phyloP scores from a whole-genome alignment of 2,113 vertebrate genomes.

The Tetrax tetrax region DNA sequence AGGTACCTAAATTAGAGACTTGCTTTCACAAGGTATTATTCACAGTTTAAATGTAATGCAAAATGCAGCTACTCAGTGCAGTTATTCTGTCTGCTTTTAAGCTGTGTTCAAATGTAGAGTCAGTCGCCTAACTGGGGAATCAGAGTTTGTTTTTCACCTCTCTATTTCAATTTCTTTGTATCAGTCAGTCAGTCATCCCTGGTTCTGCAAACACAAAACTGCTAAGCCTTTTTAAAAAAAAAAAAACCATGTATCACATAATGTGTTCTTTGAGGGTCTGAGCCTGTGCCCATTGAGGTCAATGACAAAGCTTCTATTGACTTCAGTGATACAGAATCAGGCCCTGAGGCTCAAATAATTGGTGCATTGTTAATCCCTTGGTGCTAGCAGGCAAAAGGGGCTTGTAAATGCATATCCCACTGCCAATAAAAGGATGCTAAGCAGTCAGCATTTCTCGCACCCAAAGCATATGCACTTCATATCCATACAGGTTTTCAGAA shows the following conservation, averaged over 20 bases:
- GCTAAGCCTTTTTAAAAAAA: background rate
- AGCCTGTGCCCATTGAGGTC: constrained; percentile 48
- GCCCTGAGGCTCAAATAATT: constrained; percentile 47
- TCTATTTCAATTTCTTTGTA: background rate
- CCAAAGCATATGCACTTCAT: background rate
- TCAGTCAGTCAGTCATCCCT: background rate
- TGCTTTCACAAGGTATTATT: constrained; percentile 3
- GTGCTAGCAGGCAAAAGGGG: background rate
- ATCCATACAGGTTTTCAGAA: background rate
- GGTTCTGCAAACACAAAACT: background rate
- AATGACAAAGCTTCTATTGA: constrained; percentile 67
- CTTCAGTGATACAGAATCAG: constrained; percentile 27
- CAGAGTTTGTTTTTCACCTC: background rate
- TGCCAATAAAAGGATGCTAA: constrained; percentile 6
- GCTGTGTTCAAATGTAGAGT: background rate
- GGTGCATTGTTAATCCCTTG: constrained; percentile 39
- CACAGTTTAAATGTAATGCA: background rate
- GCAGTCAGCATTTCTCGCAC: background rate
- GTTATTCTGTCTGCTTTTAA: background rate
- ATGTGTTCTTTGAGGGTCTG: constrained; percentile 50
- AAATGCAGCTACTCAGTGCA: background rate
- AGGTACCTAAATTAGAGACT: constrained; percentile 3
- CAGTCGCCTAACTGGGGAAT: background rate
- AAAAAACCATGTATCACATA: constrained; percentile 9
- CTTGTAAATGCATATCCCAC: background rate